phyloP scores from a whole-genome alignment of 2,888 invertebrate genomes.

The Zeuzera pyrina region DNA sequence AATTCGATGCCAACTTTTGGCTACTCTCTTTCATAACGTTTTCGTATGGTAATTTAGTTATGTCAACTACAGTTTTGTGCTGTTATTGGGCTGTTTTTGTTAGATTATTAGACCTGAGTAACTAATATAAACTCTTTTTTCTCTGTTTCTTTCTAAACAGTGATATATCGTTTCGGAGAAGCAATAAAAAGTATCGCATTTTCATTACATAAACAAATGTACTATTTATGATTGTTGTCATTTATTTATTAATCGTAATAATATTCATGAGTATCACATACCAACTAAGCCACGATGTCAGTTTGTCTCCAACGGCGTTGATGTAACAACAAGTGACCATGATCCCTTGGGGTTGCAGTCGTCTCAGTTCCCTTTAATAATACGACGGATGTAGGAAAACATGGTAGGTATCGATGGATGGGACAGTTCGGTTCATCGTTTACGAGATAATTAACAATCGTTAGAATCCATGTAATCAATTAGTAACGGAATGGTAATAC shows the following conservation, averaged over 20 bases:
- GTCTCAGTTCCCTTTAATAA: conserved; percentile 33
- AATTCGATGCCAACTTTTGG: conserved; percentile 38
- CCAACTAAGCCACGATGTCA: conserved; percentile 13
- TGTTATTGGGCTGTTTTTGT: background rate
- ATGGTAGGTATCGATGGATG: background rate
- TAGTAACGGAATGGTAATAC: too few species aligned
- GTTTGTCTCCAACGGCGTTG: conserved; percentile 19
- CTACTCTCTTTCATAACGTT: conserved; percentile 6
- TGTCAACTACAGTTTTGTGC: too few species aligned
- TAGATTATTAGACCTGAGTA: background rate
- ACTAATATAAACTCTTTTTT: background rate
- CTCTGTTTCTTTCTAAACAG: background rate
- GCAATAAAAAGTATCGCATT: too few species aligned
- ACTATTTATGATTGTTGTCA: background rate
- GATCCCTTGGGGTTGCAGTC: conserved; percentile 28
- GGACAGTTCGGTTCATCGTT: too few species aligned
- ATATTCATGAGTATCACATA: background rate
- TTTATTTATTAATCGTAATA: background rate
- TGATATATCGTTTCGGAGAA: too few species aligned
- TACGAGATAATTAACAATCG: too few species aligned
- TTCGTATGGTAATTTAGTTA: background rate
- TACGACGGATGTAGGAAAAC: conserved; percentile 18
- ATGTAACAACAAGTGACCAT: conserved; percentile 55
- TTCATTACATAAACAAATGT: background rate
- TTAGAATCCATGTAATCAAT: too few species aligned